phyloP scores from a whole-genome alignment of 2,797 vertebrate species.

The Lemur catta region DNA sequence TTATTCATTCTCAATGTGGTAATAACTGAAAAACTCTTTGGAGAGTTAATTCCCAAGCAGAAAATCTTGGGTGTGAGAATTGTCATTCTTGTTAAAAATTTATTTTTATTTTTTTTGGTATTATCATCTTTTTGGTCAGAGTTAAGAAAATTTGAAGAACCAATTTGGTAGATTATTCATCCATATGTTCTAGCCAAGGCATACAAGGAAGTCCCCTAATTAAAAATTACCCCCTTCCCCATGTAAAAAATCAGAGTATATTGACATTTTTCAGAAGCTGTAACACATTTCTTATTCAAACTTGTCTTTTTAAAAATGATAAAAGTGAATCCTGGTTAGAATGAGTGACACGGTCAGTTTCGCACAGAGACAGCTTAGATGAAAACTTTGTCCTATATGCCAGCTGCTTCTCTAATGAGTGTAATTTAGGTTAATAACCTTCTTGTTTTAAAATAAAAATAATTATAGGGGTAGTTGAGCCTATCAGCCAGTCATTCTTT shows the following conservation, averaged over 20 bases:
- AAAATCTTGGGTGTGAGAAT: neutral
- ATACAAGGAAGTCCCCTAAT: neutral
- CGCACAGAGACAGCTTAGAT: neutral
- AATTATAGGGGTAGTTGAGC: constrained; percentile 68
- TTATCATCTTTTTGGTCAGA: neutral
- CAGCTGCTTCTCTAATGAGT: constrained; percentile 74
- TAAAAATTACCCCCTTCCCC: neutral
- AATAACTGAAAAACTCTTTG: neutral
- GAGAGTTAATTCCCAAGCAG: neutral
- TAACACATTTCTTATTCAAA: constrained; percentile 16
- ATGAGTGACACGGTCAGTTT: constrained; percentile 36
- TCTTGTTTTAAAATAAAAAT: constrained; percentile 79
- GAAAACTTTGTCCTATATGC: constrained; percentile 43
- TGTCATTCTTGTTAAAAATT: neutral
- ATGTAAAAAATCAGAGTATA: neutral
- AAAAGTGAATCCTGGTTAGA: constrained; percentile 18
- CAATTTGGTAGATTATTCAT: neutral
- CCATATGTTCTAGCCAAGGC: neutral
- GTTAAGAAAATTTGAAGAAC: neutral
- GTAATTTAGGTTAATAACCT: constrained; percentile 77
- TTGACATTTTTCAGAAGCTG: neutral
- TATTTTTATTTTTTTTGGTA: neutral
- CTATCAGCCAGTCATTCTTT: constrained; percentile 76
- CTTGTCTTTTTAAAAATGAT: neutral
- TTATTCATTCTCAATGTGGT: neutral